phyloP scores from a whole-genome alignment of 1,140 invertebrate species.

The Physella acuta region DNA sequence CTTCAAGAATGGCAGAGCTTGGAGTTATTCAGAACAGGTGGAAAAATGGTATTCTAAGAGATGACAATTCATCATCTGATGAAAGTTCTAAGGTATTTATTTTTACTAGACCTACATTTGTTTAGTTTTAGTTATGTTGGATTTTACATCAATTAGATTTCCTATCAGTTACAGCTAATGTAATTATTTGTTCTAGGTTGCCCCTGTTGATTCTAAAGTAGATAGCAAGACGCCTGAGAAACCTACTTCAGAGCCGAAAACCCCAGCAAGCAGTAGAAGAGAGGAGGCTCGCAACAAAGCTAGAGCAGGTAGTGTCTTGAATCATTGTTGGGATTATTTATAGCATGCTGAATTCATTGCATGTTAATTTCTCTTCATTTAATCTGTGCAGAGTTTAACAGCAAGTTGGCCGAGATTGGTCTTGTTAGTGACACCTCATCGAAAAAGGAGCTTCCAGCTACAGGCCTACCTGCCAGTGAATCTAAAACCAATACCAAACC shows the following conservation, averaged over 20 bases:
- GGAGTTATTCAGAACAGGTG: conserved; percentile 51
- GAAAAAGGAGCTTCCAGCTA: neutral
- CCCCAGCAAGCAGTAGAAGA: neutral
- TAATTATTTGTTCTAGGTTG: too few relatives aligned
- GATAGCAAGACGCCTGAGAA: neutral
- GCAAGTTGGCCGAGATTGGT: conserved; percentile 51
- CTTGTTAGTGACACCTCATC: conserved; percentile 37
- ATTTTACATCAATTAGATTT: too few relatives aligned
- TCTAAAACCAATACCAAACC: neutral
- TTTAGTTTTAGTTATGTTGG: neutral
- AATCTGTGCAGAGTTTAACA: conserved; percentile 50
- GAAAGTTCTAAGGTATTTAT: too few relatives aligned
- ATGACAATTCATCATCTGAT: conserved; percentile 28
- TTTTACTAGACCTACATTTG: neutral
- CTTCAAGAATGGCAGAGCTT: conserved; percentile 55
- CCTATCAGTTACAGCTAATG: too few relatives aligned
- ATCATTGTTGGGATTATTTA: too few relatives aligned
- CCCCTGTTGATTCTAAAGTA: too few relatives aligned
- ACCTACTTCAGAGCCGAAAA: neutral
- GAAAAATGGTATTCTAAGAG: conserved; percentile 55
- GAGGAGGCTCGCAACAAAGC: conserved; percentile 19
- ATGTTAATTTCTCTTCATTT: too few relatives aligned
- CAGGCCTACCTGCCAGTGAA: neutral
- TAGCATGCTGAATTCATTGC: too few relatives aligned
- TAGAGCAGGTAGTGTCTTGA: conserved; percentile 9